Base-by-base conservation (phyloP, 2,797 vertebrate species). In the Lophotriccus pileatus region DNA sequence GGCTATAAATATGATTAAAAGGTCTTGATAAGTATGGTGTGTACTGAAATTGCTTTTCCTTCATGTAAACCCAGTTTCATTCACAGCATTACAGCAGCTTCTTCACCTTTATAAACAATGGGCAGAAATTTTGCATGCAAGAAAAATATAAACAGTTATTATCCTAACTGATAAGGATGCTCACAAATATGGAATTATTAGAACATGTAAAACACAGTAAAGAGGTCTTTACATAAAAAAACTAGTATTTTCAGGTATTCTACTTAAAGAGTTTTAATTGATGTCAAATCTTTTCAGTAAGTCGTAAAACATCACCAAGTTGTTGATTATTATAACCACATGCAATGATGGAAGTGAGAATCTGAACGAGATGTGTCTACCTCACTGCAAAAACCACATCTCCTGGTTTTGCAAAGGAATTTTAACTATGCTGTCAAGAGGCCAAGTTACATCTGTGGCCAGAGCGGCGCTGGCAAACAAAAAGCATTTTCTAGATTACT, bases 401-500 rank as follows among this genome's bases (percentile, higher is more conserved):
- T 53, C 46, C 41, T 13, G 9, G 15, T 64, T 92, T 80, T 87
- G 60, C 46, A 53, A 72, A 44, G 9, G 47, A 39, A 83, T 63
- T 85, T 59, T n/a, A 82, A 72, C 34, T 30, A 47, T 0, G 15
- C 56, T 58, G 85, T 32, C 73, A 89, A 47, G 64, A 87, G 68
- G 66, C 46, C 84, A 84, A 66, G 2, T 32, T 59, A 14, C 12
- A 76, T 66, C 53, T 55, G 24, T 0, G 34, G 73, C 64, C 82
- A 83, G 22, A 72, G 62, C 6, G 18, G n/a, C 0, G 2, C 76
- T 84, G 85, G 87, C 89, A 91, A 89, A 75, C 27, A 70, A 58
- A 70, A 81, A 46, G 18, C 44, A 14, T 81, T 89, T 95, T 84
- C 94, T 86, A 68, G 85, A 86, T 81, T 81, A 83, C 79, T 80